Evolutionary conservation across 2,888 invertebrate species (phyloP).

Genomic region (Creontiades dilutus): DNA sequence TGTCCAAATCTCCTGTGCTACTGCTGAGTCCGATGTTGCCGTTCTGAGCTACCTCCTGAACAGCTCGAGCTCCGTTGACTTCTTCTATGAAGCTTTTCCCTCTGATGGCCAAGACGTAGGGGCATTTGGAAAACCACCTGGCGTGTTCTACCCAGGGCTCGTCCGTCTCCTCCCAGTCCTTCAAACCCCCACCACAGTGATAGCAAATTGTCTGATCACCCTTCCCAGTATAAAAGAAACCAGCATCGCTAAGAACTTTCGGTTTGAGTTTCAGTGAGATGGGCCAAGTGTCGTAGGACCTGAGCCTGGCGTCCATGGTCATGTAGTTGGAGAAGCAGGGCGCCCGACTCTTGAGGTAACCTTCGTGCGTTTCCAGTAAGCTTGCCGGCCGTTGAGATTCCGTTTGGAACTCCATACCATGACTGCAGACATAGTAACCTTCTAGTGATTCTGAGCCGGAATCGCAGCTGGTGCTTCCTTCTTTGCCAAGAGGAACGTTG

Average conservation of each 20-base stretch:
- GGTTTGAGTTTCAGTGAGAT: constrained; percentile 89
- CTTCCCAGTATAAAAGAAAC: constrained; percentile 92
- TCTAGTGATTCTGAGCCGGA: constrained; percentile 58
- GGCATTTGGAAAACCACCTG: constrained; percentile 93
- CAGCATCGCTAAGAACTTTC: constrained; percentile 90
- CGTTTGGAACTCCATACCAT: constrained; percentile 51
- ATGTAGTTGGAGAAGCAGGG: constrained; percentile 86
- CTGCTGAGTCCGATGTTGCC: constrained; percentile 67
- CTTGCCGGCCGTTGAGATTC: constrained; percentile 52
- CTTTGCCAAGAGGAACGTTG: constrained; percentile 81
- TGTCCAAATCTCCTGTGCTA: constrained; percentile 72
- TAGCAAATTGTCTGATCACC: constrained; percentile 95
- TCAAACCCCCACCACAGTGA: constrained; percentile 94
- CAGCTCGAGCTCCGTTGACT: constrained; percentile 78
- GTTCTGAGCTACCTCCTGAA: constrained; percentile 57
- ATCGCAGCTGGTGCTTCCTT: constrained; percentile 48
- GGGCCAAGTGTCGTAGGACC: constrained; percentile 90
- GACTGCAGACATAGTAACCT: constrained; percentile 76
- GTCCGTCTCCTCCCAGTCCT: constrained; percentile 95
- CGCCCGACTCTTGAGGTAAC: constrained; percentile 77
- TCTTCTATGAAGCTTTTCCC: constrained; percentile 88
- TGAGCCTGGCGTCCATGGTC: constrained; percentile 84
- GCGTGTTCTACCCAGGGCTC: constrained; percentile 98
- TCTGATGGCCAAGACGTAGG: constrained; percentile 88
- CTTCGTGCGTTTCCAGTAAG: constrained; percentile 69